Evolutionary conservation across 2,797 vertebrate species (phyloP).

Genomic region (Coreius guichenoti): DNA sequence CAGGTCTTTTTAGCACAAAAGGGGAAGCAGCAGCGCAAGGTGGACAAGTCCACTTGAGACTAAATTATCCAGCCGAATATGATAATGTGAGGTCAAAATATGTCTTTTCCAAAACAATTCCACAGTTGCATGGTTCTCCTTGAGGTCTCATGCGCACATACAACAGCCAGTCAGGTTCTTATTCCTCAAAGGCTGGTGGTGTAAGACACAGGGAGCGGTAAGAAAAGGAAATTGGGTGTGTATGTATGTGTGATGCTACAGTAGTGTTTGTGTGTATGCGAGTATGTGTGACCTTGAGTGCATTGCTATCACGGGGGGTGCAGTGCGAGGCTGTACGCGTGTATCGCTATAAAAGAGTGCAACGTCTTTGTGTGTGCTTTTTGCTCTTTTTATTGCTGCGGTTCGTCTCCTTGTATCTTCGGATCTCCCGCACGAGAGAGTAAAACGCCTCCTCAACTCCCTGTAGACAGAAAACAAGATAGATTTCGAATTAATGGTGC

Average conservation of each 20-base stretch:
- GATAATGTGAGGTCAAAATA: background rate
- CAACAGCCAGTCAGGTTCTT: constrained; percentile 29
- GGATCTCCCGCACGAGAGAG: constrained; percentile 87
- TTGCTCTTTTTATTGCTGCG: constrained; percentile 89
- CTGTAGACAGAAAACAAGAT: constrained; percentile 64
- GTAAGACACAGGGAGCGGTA: constrained; percentile 6
- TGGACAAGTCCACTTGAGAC: constrained; percentile 1
- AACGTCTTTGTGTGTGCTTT: constrained; percentile 82
- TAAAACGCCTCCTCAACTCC: constrained; percentile 90
- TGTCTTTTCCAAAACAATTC: constrained; percentile 25
- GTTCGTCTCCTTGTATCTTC: constrained; percentile 87
- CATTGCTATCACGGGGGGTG: constrained; percentile 42
- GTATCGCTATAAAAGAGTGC: constrained; percentile 77
- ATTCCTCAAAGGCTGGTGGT: constrained; percentile 32
- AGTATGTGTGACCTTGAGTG: constrained; percentile 9
- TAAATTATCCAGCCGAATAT: background rate
- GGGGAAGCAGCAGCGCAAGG: background rate
- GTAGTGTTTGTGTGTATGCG: constrained; percentile 36
- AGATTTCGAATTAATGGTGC: background rate
- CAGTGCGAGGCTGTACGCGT: constrained; percentile 43
- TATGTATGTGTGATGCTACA: constrained; percentile 36
- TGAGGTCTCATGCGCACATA: constrained; percentile 10
- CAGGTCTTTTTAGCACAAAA: constrained; percentile 20
- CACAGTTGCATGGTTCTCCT: constrained; percentile 17
- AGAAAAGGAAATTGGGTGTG: constrained; percentile 14